Conservation (phyloP, 2,888 invertebrate species). For the Drosophila meridiana region DNA sequence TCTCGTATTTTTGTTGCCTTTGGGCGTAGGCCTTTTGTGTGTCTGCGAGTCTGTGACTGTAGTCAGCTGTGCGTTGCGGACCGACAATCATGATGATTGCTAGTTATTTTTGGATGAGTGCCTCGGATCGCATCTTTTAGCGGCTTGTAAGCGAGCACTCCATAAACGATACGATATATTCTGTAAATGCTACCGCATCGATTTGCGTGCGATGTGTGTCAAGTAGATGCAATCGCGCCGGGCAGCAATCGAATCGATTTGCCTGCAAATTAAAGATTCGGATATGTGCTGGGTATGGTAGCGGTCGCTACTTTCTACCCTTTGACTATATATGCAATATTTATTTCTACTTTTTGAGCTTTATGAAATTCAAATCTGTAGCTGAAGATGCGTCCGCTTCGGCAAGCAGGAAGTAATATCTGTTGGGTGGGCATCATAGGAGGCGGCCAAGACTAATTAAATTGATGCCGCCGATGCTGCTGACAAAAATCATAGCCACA, state of each 20-base stretch:
- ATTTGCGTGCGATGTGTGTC: constrained; percentile 81
- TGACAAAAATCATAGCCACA: constrained; percentile 70
- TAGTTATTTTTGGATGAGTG: constrained; percentile 66
- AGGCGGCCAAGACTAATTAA: constrained; percentile 56
- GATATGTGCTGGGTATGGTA: constrained; percentile 57
- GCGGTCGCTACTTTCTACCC: constrained; percentile 63
- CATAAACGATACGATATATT: constrained; percentile 35
- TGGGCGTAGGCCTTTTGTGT: constrained; percentile 57
- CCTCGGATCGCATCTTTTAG: constrained; percentile 63
- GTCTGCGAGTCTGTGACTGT: not conserved
- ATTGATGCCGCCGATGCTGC: constrained; percentile 28
- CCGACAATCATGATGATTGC: constrained; percentile 26
- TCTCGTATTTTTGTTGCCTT: constrained; percentile 2
- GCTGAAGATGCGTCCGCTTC: constrained; percentile 48
- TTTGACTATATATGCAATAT: constrained; percentile 52
- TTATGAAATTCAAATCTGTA: constrained; percentile 73
- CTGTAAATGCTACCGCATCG: constrained; percentile 78
- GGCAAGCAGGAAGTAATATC: constrained; percentile 65
- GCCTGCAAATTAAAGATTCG: constrained; percentile 75
- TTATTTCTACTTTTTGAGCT: constrained; percentile 37
- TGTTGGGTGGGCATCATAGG: constrained; percentile 12
- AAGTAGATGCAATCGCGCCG: constrained; percentile 78
- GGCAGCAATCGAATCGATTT: constrained; percentile 70
- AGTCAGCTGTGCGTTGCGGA: constrained; percentile 1
- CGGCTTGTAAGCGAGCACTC: constrained; percentile 29